These are phyloP conservation scores for Crotalus viridis DNA, from an alignment of 2,113 vertebrate species.

Conservation along the genomic window DNA sequence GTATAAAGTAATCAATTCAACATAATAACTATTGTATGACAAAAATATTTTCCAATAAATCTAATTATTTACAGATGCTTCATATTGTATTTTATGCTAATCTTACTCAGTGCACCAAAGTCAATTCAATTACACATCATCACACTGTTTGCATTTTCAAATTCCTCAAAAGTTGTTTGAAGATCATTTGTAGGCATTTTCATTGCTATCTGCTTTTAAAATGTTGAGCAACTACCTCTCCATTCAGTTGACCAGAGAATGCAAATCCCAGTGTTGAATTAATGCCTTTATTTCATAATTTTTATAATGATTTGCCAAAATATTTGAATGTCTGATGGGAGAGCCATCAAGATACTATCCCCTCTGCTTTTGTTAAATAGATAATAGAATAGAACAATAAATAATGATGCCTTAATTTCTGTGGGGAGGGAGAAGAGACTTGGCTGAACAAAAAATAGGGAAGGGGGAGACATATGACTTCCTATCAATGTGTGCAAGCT, in stretches of 20 bases:
- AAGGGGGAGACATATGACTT: not conserved
- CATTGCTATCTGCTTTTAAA: not conserved
- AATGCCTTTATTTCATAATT: not conserved
- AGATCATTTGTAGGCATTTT: not conserved
- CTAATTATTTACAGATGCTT: slow-evolving; percentile 7
- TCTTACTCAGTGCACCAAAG: not conserved
- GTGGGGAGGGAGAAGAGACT: not conserved
- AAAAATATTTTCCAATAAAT: slow-evolving; percentile 33
- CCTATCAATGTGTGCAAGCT: not conserved
- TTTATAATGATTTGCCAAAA: not conserved
- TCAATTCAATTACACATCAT: not conserved
- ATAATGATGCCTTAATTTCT: not conserved
- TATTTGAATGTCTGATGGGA: not conserved
- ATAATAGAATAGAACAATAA: not conserved
- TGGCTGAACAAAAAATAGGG: not conserved
- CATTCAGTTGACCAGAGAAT: not conserved
- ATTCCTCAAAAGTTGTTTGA: not conserved
- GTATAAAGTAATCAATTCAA: not conserved
- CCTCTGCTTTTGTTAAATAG: not conserved
- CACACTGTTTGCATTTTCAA: not conserved
- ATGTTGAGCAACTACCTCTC: not conserved
- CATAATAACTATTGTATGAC: not conserved
- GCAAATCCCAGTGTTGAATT: not conserved
- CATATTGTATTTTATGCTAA: not conserved
- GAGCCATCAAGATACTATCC: not conserved